Base-by-base conservation (phyloP, 1,140 invertebrate genomes). In the Muscidifurax raptorellus region DNA sequence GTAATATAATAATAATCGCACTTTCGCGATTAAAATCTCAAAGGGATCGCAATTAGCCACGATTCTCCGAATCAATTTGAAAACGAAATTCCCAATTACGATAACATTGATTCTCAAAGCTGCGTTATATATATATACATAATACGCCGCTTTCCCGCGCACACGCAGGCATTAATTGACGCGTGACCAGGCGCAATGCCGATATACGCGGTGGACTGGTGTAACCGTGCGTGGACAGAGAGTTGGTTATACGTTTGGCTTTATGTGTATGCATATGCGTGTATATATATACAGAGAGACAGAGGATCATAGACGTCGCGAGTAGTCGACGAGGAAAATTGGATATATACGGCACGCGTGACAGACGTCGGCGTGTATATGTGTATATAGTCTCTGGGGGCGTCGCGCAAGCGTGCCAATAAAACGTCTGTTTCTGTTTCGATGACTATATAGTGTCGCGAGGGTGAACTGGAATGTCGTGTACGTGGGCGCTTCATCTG, bases 91-190 rank as follows among this genome's bases (percentile, higher is more conserved):
- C 22, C 18, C 52, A 59, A 59, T 59, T 59, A 59, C 15, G 52
- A n/a, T 59, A 59, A 59, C 7, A 72, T 81, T 81, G 40, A 59
- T 72, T 81, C 27, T 25, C 40, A 15, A 83, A 64, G 76, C 40
- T 30, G 30, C 66, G 78, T 25, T 47, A 6, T 47, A 47, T 12
- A n/a, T n/a, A n/a, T n/a, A n/a, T n/a, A n/a, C n/a, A n/a, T n/a
- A n/a, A n/a, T 59, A 7, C 2, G 47, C 40, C 22, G 6, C 72
- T 44, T 40, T 66, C 32, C 66, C 71, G 36, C 30, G 67, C 47
- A 75, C 69, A 47, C 72, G 74, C 82, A 75, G 32, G 52, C 76
- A 77, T 59, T 86, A 87, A 86, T 87, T 83, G 78, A 82, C 82
- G 40, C 59, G 82, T 40, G 47, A 74, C 52, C 69, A 28, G 74